Percentiles rank a stretch among this genome's conserved stretches.
phyloP scores from a whole-genome alignment of 1,140 invertebrate genomes.

The Drosophila lacteicornis region DNA sequence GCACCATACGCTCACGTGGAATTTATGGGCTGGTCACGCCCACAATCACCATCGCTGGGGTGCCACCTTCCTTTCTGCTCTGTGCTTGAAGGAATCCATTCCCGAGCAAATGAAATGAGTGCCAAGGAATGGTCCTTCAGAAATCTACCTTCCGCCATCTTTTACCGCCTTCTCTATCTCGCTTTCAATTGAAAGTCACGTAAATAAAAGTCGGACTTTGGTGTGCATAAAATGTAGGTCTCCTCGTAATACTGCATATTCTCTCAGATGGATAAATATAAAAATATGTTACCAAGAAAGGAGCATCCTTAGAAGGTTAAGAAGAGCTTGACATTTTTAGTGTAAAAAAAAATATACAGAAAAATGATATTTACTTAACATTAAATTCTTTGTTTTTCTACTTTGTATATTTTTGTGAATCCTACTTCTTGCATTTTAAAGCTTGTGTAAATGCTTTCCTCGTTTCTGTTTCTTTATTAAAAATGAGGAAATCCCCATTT shows the following conservation, averaged over 20 bases:
- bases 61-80: constrained; percentile 35
- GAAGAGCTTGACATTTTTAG: not conserved
- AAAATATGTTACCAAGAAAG: not conserved
- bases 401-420: not conserved
- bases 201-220: constrained; percentile 42
- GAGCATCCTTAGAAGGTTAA: not conserved
- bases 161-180: not conserved
- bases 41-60: constrained; percentile 18
- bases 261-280: not conserved
- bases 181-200: constrained; percentile 47
- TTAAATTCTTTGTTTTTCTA: not conserved
- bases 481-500: not conserved
- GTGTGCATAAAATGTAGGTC: constrained; percentile 27
- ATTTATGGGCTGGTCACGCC: constrained; percentile 74
- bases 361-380: not conserved
- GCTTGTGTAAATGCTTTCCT: not conserved
- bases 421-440: not conserved
- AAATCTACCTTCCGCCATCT: constrained; percentile 10
- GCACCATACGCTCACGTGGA: constrained; percentile 48
- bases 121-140: constrained; percentile 42
- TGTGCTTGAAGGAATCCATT: constrained; percentile 18
- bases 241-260: constrained; percentile 1
- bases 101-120: constrained; percentile 63
- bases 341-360: not conserved
- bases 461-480: not conserved